These are phyloP conservation scores for Kryphioiulus occultus DNA, from an alignment of 2,888 invertebrate species.

Conservation along the genomic window DNA sequence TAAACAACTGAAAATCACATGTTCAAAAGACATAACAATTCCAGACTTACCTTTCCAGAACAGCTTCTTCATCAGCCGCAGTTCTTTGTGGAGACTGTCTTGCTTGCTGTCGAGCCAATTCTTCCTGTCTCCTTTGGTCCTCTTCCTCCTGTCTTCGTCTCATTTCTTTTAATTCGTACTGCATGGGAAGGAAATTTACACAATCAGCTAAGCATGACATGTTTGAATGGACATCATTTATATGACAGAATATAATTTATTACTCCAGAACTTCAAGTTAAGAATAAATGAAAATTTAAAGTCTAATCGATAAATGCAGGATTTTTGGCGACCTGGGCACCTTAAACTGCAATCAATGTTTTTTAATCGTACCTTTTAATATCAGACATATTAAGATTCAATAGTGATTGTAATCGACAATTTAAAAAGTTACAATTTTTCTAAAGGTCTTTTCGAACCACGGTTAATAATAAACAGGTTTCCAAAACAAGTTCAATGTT, in stretches of 20 bases:
- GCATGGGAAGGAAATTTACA: slow-evolving; percentile 56
- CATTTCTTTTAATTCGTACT: slow-evolving; percentile 98
- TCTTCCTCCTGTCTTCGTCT: slow-evolving; percentile 71
- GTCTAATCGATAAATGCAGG: no score
- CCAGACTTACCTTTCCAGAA: slow-evolving; percentile 57
- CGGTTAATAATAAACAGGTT: background rate
- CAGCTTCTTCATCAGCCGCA: slow-evolving; percentile 62
- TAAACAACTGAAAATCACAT: background rate
- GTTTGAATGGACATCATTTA: background rate
- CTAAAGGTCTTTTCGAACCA: no score
- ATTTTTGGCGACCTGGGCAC: no score
- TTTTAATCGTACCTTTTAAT: no score
- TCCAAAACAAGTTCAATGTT: background rate
- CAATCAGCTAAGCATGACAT: background rate
- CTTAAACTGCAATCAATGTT: no score
- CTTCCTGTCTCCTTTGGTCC: slow-evolving; percentile 60
- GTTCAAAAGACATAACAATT: background rate
- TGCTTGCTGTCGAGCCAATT: slow-evolving; percentile 79
- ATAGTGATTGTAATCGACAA: no score
- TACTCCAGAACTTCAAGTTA: slow-evolving; percentile 37
- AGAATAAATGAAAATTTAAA: background rate
- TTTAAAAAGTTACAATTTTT: no score
- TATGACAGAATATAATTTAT: background rate
- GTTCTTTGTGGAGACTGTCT: slow-evolving; percentile 67
- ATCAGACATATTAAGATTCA: no score